Base-by-base conservation (phyloP, 2,797 vertebrate species). In the Falco biarmicus region DNA sequence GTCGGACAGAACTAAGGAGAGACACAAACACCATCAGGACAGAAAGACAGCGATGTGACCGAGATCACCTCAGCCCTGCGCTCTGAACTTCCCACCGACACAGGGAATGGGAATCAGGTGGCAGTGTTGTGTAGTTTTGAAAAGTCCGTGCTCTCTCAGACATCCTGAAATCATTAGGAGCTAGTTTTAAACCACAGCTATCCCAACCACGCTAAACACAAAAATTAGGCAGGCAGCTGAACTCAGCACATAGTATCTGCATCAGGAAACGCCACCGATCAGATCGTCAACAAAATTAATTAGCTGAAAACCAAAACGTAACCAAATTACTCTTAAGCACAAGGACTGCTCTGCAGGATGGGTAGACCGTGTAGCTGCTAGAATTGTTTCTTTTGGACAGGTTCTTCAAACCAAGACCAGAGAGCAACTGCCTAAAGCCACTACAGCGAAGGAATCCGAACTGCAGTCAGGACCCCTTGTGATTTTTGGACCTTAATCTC, bases 1-100 rank as follows among this genome's bases (percentile, higher is more conserved):
- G 99, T 99, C 6, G 99, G 99, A 65, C 99, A 99, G 97, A 99
- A 99, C 99, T 99, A 97, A 57, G 53, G 64, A 89, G 37, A 64
- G 37, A 64, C 56, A 31, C 2, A 22, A 37, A 31, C 20, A 25
- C 41, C 17, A 4, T 71, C 29, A 39, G 74, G 47, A 74, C 11
- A 34, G 74, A 79, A 79, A 37, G 41, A 41, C 41, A 41, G n/a
- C 0, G 10, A 45, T 32, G 29, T 7, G 54, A 37, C 59, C 6
- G 9, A 74, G 71, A 54, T 80, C 78, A 64, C 64, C 48, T 60
- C 5, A 16, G 50, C 56, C 69, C 51, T 56, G 16, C 2, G 41
- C 41, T 68, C 77, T 37, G 8, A 43, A 68, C 13, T 34, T 75
- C 41, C 14, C 73, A 68, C 69, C 4, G 8, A 8, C 26, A 22